phyloP scores from a whole-genome alignment of 2,888 invertebrate species.

The Eurytoma adleriae region DNA sequence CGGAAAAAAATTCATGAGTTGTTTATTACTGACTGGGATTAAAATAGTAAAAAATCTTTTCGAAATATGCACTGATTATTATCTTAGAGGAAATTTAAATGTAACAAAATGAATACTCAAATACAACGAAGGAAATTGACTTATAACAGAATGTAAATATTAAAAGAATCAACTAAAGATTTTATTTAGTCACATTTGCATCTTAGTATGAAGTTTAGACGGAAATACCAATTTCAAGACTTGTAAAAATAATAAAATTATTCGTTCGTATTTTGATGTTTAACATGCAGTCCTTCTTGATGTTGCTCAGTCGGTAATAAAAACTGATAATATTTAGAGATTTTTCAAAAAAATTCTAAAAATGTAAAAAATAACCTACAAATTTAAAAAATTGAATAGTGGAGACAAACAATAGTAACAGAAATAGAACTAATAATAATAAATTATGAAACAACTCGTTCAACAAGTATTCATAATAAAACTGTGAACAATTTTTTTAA shows the following conservation, averaged over 20 bases:
- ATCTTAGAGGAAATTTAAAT: neutral
- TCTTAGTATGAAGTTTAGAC: neutral
- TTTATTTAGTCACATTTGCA: neutral
- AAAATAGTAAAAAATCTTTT: neutral
- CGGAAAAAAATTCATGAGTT: neutral
- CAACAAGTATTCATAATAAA: too few relatives aligned
- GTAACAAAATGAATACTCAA: constrained; percentile 5
- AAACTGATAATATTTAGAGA: neutral
- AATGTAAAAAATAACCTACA: neutral
- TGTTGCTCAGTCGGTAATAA: constrained; percentile 12
- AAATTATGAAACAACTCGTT: too few relatives aligned
- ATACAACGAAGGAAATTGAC: constrained; percentile 16
- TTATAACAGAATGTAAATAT: neutral
- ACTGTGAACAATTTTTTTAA: too few relatives aligned
- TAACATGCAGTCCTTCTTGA: too few relatives aligned
- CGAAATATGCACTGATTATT: neutral
- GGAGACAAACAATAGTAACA: too few relatives aligned
- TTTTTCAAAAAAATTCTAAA: neutral
- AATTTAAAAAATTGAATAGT: neutral
- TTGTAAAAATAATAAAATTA: neutral
- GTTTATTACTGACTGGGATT: constrained; percentile 28
- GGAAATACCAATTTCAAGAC: neutral
- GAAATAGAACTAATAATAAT: too few relatives aligned
- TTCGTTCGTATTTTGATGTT: too few relatives aligned
- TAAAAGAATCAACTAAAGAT: neutral